These are phyloP conservation scores for Aurelia aurita DNA, from an alignment of 30 jellyfish, hydroid and myxozoan genomes.

Conservation along the genomic window DNA sequence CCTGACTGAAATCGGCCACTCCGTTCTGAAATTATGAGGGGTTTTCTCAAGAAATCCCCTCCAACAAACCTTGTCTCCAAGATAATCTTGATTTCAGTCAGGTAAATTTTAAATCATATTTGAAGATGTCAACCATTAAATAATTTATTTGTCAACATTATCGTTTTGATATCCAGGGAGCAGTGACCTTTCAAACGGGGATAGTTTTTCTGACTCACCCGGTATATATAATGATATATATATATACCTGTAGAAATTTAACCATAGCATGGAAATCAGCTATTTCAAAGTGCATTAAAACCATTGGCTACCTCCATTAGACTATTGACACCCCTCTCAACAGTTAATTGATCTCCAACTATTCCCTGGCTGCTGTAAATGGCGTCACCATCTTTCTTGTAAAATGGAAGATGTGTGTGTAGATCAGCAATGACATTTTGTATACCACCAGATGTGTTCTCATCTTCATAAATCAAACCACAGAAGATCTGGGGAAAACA, in stretches of 20 bases:
- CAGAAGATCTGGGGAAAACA: conserved; percentile 16
- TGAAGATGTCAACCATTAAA: no score
- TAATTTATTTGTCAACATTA: no score
- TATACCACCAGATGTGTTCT: conserved; percentile 23
- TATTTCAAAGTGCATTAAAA: conserved; percentile 21
- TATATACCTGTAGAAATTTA: conserved; percentile 21
- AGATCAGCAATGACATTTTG: conserved; percentile 6
- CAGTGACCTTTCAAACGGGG: no score
- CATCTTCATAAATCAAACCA: conserved; percentile 39
- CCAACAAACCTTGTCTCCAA: no score
- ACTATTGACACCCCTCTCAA: conserved; percentile 23
- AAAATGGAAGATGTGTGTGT: conserved; percentile 28
- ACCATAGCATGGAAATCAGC: conserved; percentile 22
- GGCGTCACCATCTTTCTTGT: neutral
- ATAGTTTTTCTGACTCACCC: no score
- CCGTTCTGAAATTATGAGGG: no score
- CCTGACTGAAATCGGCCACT: no score
- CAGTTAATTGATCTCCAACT: conserved; percentile 36
- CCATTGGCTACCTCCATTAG: conserved; percentile 39
- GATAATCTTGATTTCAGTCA: no score
- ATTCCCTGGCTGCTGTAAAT: conserved; percentile 19
- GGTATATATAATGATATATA: no score
- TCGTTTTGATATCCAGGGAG: no score
- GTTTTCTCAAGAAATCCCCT: no score
- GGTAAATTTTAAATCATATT: no score